These are phyloP conservation scores for Hestina assimilis DNA, from an alignment of 1,140 invertebrate species.

Conservation along the genomic window DNA sequence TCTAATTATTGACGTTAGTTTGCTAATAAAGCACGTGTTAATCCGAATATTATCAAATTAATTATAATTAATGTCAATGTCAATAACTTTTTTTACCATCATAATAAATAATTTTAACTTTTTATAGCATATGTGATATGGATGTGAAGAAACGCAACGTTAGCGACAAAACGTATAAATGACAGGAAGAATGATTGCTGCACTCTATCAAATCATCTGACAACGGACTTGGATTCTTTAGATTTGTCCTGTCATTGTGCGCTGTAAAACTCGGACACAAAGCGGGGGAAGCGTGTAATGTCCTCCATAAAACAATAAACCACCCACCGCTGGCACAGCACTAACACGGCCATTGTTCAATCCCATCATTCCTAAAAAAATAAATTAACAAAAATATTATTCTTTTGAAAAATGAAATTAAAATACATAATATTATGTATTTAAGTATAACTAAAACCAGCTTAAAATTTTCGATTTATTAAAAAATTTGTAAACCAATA, in stretches of 20 bases:
- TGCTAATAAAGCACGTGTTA: conserved; percentile 8
- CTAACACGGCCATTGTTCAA: conserved; percentile 9
- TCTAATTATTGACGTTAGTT: conserved; percentile 4
- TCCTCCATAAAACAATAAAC: conserved; percentile 58
- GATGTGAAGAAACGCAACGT: conserved; percentile 5
- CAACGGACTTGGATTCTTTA: conserved; percentile 45
- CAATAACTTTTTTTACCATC: not conserved
- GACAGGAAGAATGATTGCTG: conserved; percentile 54
- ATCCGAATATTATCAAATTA: not conserved
- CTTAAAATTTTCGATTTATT: too few species aligned
- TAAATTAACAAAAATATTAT: too few species aligned
- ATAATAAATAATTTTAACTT: too few species aligned
- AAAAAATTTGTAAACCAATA: too few species aligned
- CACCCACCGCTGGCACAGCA: conserved; percentile 35
- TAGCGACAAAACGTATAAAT: conserved; percentile 32
- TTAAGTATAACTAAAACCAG: too few species aligned
- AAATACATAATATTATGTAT: too few species aligned
- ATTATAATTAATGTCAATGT: not conserved
- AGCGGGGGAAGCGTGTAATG: conserved; percentile 39
- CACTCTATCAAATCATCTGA: conserved; percentile 49
- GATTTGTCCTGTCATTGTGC: conserved; percentile 49
- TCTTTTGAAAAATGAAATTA: too few species aligned
- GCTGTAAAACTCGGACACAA: conserved; percentile 31
- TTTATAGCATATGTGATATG: conserved; percentile 20
- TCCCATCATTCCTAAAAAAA: not conserved